Base-by-base conservation (phyloP, 2,797 vertebrate species). In the Avahi laniger region DNA sequence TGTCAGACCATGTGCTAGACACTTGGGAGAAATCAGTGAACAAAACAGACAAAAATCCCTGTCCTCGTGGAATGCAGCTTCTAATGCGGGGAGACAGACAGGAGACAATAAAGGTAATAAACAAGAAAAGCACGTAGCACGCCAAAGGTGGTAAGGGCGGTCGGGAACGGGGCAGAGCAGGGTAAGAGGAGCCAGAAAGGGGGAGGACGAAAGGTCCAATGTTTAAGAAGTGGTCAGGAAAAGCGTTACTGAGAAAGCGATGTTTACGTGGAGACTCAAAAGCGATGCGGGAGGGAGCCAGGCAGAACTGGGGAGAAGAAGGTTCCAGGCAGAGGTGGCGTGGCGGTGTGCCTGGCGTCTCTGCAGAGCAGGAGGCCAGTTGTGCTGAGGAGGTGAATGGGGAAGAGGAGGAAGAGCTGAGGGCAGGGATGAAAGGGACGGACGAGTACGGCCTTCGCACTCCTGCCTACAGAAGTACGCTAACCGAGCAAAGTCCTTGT, bases 361-460 rank as follows among this genome's bases (percentile, higher is more conserved):
- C 79, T 50, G 7, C 11, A 17, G 48, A n/a, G 8, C 17, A 35
- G 57, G 59, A 33, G 48, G 24, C 7, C 0, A 1, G 2, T 1
- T 15, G 14, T 10, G 17, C 46, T 17, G 24, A 8, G n/a, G 35
- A 46, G 59, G 35, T 1, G n/a, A 3, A 1, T 0, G 4, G 12
- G 52, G 57, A 33, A 79, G 28, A 15, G 38, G 3, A 15, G 52
- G 33, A 14, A 35, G 26, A 7, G 70, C 6, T 30, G 28, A 33
- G 67, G 4, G 4, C 14, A 20, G 33, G 41, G 46, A 17, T 4
- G 11, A 20, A 12, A 33, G 52, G 28, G 8, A 52, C 10, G 1
- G 30, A 22, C 3, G 1, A 4, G 5, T 0, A 28, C 30, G 57
- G 46, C 13, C 70, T 57, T 76, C 14, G 38, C 28, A 38, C 38